phyloP scores from a whole-genome alignment of 2,888 invertebrate genomes.

The Sialis lutaria region DNA sequence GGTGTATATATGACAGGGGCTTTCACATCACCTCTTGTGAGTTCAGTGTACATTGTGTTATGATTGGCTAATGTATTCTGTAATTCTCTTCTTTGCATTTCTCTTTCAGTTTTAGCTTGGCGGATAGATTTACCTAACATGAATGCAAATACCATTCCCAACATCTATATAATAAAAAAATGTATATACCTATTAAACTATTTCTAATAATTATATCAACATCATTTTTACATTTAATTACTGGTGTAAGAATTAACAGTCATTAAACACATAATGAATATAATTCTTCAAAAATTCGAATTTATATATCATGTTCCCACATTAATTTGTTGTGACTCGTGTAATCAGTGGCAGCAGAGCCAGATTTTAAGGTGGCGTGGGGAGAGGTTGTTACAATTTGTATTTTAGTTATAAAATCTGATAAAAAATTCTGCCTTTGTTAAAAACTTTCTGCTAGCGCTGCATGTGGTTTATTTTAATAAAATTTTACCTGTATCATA shows the following conservation, averaged over 20 bases:
- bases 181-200: neutral
- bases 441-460: too few relatives aligned
- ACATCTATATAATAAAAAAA: slow-evolving; percentile 36
- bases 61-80: slow-evolving; percentile 25
- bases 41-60: neutral
- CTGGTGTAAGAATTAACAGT: too few relatives aligned
- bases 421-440: too few relatives aligned
- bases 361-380: too few relatives aligned
- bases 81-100: slow-evolving; percentile 51
- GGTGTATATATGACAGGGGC: neutral
- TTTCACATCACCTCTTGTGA: neutral
- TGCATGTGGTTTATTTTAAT: neutral
- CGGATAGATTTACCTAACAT: slow-evolving; percentile 76
- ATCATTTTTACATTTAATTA: too few relatives aligned
- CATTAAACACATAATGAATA: too few relatives aligned
- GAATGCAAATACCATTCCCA: slow-evolving; percentile 78
- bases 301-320: too few relatives aligned
- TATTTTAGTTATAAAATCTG: too few relatives aligned
- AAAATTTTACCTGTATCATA: slow-evolving; percentile 46
- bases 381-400: too few relatives aligned
- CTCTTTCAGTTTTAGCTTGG: slow-evolving; percentile 53
- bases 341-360: too few relatives aligned
- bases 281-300: too few relatives aligned
- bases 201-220: neutral
- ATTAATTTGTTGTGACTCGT: too few relatives aligned